These are phyloP conservation scores for Phengaris arion DNA, from an alignment of 2,888 invertebrate species.

Conservation along the genomic window DNA sequence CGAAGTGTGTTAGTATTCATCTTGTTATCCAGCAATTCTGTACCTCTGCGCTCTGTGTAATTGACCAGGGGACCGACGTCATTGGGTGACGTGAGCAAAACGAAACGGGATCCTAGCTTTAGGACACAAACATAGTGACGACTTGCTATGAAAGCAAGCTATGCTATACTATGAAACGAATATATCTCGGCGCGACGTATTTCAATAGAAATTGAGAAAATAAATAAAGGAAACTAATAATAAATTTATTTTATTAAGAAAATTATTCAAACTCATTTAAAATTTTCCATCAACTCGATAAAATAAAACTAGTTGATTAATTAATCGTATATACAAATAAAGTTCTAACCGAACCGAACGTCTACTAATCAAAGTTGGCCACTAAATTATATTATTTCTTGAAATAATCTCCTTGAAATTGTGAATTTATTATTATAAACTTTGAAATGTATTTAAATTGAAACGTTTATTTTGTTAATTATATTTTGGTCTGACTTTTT, in stretches of 20 bases:
- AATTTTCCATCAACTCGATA: not conserved
- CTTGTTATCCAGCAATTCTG: not conserved
- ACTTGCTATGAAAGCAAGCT: not conserved
- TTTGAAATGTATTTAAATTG: not conserved
- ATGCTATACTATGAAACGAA: too few species aligned
- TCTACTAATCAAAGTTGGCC: not conserved
- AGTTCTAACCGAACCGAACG: not conserved
- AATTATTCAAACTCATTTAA: not conserved
- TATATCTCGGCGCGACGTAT: too few species aligned
- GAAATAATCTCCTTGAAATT: not conserved
- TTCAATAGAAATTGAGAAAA: too few species aligned
- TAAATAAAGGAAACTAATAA: too few species aligned
- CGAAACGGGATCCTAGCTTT: not conserved
- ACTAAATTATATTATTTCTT: not conserved
- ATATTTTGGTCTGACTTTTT: not conserved
- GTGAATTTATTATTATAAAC: not conserved
- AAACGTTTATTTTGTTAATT: constrained; percentile 11
- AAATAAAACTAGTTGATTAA: not conserved
- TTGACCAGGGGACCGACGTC: not conserved
- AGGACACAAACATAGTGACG: not conserved
- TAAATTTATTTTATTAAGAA: not conserved
- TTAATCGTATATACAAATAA: not conserved
- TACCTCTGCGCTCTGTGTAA: not conserved
- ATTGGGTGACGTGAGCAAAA: not conserved
- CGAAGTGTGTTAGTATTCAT: not conserved